Conservation (phyloP, 1,140 invertebrate species). For the Pseudomyrmex concolor region DNA sequence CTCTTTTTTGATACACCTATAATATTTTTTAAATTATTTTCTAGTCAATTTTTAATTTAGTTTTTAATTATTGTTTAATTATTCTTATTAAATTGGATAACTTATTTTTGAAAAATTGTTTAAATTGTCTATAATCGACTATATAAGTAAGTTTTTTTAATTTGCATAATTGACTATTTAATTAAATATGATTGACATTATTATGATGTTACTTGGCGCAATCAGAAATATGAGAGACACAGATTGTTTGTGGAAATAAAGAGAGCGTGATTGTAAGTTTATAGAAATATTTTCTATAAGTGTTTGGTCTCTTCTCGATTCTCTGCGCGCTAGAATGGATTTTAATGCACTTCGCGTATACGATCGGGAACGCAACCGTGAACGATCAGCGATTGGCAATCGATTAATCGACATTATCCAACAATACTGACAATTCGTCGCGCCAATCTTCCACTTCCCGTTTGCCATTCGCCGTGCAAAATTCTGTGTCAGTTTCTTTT, state of each 20-base stretch:
- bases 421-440: conserved; percentile 66
- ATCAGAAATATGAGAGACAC: conserved; percentile 23
- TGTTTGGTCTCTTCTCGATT: conserved; percentile 12
- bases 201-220: conserved; percentile 38
- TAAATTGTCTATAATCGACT: conserved; percentile 3
- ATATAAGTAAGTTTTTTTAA: conserved; percentile 15
- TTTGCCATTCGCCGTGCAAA: conserved; percentile 57
- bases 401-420: conserved; percentile 67
- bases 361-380: conserved; percentile 36
- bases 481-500: conserved; percentile 39
- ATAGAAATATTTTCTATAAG: conserved; percentile 40
- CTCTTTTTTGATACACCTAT: no score
- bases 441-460: conserved; percentile 66
- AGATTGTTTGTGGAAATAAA: conserved; percentile 17
- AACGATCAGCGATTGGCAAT: conserved; percentile 58
- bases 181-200: conserved; percentile 12
- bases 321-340: conserved; percentile 7
- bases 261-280: neutral
- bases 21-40: no score
- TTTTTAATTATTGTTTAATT: neutral
- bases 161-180: neutral
- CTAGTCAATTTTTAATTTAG: no score
- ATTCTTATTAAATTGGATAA: conserved; percentile 33
- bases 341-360: conserved; percentile 33
- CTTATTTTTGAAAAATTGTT: conserved; percentile 24